Evolutionary conservation across 2,113 vertebrate species (phyloP).

Genomic region (Nesoenas mayeri): DNA sequence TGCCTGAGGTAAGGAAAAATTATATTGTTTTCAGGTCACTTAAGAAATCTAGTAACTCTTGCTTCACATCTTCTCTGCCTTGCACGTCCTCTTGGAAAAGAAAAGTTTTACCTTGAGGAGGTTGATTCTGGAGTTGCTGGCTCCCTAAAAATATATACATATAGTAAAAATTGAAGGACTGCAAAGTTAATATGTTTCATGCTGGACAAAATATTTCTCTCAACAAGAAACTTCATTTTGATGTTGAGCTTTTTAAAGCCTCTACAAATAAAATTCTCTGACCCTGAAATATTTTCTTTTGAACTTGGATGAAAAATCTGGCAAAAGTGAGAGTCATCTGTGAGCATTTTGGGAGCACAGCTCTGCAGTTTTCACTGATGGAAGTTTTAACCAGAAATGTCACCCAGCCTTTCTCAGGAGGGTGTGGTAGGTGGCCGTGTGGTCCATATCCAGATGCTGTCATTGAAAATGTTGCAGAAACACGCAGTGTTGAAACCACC

Average conservation of each 20-base stretch:
- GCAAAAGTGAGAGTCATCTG: not conserved
- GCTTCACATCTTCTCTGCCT: not conserved
- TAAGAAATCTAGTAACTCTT: not conserved
- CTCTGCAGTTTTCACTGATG: not conserved
- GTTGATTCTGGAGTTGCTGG: not conserved
- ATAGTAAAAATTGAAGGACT: not conserved
- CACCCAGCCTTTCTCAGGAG: not conserved
- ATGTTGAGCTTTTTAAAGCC: not conserved
- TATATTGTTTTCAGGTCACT: not conserved
- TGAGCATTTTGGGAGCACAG: not conserved
- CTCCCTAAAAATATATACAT: not conserved
- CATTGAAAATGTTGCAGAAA: not conserved
- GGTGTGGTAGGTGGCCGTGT: not conserved
- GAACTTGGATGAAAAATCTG: not conserved
- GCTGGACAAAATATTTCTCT: not conserved
- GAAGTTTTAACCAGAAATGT: not conserved
- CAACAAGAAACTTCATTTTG: not conserved
- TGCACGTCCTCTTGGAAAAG: not conserved
- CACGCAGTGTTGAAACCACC: not conserved
- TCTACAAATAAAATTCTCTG: not conserved
- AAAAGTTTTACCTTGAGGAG: not conserved
- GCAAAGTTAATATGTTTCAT: not conserved
- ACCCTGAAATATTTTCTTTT: not conserved
- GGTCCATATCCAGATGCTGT: not conserved
- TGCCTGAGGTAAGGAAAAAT: not conserved